Conservation (phyloP, 2,113 vertebrate species). For the Anguilla japonica region DNA sequence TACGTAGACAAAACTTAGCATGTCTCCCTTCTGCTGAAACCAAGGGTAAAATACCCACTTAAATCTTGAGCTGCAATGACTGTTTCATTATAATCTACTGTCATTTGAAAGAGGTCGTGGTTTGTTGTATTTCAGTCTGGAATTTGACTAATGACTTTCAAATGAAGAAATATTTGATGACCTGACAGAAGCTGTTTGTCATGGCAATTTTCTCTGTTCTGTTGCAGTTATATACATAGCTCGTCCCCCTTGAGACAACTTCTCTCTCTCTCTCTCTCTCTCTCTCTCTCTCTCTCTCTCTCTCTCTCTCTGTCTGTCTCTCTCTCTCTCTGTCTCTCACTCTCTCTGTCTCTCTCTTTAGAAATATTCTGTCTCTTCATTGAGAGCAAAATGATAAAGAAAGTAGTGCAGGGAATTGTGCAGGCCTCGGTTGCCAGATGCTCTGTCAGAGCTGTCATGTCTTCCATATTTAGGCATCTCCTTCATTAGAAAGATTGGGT, state of each 20-base stretch:
- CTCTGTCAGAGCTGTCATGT: neutral
- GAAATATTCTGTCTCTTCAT: neutral
- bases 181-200: neutral
- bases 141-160: slow-evolving; percentile 6
- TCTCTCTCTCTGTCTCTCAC: slow-evolving; percentile 9
- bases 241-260: neutral
- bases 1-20: neutral
- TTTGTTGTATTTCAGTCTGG: too few relatives aligned
- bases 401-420: neutral
- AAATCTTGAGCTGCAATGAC: neutral
- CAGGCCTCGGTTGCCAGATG: neutral
- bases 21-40: neutral
- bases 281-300: neutral
- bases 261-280: neutral
- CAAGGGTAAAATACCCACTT: neutral
- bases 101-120: neutral
- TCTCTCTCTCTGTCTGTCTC: slow-evolving; percentile 44
- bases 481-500: neutral
- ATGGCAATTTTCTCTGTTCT: neutral
- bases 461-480: neutral
- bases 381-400: neutral
- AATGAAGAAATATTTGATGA: neutral
- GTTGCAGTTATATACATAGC: neutral
- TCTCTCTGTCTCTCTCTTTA: neutral
- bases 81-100: neutral